Conservation (phyloP, 2,113 vertebrate species). For the Halichoeres trimaculatus region DNA sequence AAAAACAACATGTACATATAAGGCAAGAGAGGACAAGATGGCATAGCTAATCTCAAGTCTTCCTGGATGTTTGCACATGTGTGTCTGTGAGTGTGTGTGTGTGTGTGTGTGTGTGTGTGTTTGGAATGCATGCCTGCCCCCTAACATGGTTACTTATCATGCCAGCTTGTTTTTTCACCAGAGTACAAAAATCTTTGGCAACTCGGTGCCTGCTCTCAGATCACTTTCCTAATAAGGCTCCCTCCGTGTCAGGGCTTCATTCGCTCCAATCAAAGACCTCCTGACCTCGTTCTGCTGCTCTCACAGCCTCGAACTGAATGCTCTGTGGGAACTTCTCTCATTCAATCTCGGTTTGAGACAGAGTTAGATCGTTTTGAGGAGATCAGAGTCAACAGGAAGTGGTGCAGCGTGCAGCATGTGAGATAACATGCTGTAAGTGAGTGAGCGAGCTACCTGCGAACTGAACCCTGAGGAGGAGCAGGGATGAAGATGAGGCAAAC, state of each 20-base stretch:
- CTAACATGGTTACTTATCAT: conserved; percentile 31
- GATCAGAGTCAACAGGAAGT: conserved; percentile 64
- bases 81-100: conserved; percentile 18
- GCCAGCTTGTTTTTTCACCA: conserved; percentile 5
- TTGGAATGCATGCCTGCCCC: conserved; percentile 32
- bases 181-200: background rate
- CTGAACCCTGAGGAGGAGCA: conserved; percentile 1
- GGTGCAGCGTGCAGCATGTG: conserved; percentile 31
- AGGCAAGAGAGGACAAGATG: conserved; percentile 78
- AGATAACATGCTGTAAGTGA: conserved; percentile 26
- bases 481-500: conserved; percentile 16
- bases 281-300: background rate
- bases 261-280: background rate
- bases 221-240: conserved; percentile 28
- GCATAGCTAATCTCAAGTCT: conserved; percentile 51
- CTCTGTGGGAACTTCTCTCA: background rate
- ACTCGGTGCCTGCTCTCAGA: conserved; percentile 5
- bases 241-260: conserved; percentile 14
- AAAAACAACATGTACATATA: conserved; percentile 81
- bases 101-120: conserved; percentile 27
- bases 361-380: background rate
- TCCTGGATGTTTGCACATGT: conserved; percentile 8
- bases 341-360: background rate
- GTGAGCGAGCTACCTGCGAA: conserved; percentile 16
- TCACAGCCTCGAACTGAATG: background rate